A percentile compares a stretch with the other conserved stretches of the same genome.
Evolutionary conservation across 2,797 vertebrate species (phyloP).

Genomic region (Pseudocheirus occidentalis): DNA sequence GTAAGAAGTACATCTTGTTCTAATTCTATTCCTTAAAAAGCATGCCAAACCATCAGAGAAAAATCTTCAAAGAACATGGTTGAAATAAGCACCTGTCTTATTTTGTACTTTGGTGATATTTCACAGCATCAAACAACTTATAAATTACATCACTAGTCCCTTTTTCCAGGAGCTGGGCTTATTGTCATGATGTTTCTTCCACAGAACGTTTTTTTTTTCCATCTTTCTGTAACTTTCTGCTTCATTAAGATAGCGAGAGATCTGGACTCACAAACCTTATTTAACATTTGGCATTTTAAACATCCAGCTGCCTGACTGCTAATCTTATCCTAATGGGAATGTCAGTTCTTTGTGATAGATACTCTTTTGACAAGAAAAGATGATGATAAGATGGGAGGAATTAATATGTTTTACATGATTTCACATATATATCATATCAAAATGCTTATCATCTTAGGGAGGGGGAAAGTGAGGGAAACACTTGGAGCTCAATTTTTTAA

Average conservation of each 20-base stretch:
- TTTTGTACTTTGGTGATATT: not conserved
- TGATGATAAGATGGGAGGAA: not conserved
- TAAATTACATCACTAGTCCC: not conserved
- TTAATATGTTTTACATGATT: not conserved
- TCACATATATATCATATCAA: not conserved
- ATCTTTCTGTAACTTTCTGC: slow-evolving; percentile 26
- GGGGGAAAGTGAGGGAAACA: not conserved
- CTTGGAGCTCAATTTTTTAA: not conserved
- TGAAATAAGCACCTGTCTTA: slow-evolving; percentile 33
- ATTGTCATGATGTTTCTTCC: not conserved
- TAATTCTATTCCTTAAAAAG: slow-evolving; percentile 27
- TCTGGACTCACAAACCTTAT: not conserved
- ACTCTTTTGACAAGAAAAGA: not conserved
- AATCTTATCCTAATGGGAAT: slow-evolving; percentile 14
- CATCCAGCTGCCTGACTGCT: slow-evolving; percentile 30
- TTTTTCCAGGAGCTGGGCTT: not conserved
- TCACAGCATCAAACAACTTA: not conserved
- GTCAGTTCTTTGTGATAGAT: not conserved
- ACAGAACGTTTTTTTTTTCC: not conserved
- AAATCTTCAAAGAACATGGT: slow-evolving; percentile 43
- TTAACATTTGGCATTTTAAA: not conserved
- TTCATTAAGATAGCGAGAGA: slow-evolving; percentile 30
- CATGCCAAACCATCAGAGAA: slow-evolving; percentile 31
- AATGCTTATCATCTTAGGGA: no score
- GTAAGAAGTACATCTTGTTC: slow-evolving; percentile 63